phyloP scores from a whole-genome alignment of 2,113 vertebrate species.

The Aphelocoma coerulescens region DNA sequence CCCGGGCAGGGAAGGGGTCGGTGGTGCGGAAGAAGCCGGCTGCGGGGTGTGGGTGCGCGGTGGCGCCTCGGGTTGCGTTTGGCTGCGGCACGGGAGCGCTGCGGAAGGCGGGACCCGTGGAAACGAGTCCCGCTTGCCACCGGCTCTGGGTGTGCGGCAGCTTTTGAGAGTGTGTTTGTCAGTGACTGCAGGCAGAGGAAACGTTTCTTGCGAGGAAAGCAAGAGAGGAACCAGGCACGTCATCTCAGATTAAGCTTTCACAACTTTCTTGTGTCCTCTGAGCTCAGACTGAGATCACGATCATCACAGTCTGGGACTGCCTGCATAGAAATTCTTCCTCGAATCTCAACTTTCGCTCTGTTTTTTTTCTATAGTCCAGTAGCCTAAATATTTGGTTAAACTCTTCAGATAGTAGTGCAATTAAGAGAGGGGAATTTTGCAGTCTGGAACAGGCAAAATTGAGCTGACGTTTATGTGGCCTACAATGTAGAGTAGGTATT shows the following conservation, averaged over 20 bases:
- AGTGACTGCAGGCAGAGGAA: neutral
- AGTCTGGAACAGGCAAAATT: neutral
- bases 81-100: neutral
- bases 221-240: neutral
- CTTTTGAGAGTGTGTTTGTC: neutral
- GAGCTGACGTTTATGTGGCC: neutral
- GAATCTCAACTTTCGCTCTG: neutral
- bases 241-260: neutral
- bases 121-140: fast-evolving
- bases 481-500: neutral
- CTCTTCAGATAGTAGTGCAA: neutral
- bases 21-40: fast-evolving
- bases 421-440: neutral
- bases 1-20: neutral
- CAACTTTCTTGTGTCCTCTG: neutral
- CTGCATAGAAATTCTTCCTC: neutral
- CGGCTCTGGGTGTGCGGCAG: fast-evolving
- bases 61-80: fast-evolving
- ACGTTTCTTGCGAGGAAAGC: neutral
- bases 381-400: neutral
- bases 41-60: neutral
- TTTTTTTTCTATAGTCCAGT: fast-evolving
- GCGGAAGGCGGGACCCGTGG: fast-evolving
- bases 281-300: neutral
- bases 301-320: neutral